Base-by-base conservation (phyloP, 2,797 vertebrate genomes). In the Gadopsis marmoratus region DNA sequence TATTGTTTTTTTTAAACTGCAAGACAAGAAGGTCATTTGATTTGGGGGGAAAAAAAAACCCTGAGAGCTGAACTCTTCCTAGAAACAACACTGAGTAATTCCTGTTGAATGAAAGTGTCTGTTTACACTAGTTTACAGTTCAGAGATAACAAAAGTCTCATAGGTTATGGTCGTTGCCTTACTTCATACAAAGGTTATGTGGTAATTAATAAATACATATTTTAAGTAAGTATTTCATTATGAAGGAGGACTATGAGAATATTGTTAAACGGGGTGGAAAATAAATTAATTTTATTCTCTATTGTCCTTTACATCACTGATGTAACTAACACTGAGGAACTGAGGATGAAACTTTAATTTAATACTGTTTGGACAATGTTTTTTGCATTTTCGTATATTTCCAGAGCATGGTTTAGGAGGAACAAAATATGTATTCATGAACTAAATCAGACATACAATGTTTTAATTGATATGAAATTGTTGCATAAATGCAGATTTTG, bases 1-100 rank as follows among this genome's bases (percentile, higher is more conserved):
- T 80, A 81, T 78, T 88, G 83, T 76, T 92, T 87, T 80, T 53
- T 69, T 74, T 82, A 71, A 71, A 48, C 89, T 86, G 86, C 69
- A 41, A 76, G 85, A 88, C 53, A 76, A 81, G 61, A 69, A 53
- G 79, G 88, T 82, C 50, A 89, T 88, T 90, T 71, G 59, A 84
- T 70, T 88, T 81, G 81, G 81, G 72, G 33, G 7, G 7, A 10
- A 39, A 39, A 74, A 71, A 79, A 73, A 56, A n/a, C 5, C 4
- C 7, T 16, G 31, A 83, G 37, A 77, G 13, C 48, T 66, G 58
- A 68, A 65, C 45, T 80, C 66, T 81, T 88, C 72, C 64, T 35
- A 82, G 74, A 66, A 82, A 81, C 43, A 47, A 29, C n/a, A 5
- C 26, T 26, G 55, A 45, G 58, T 58, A 56, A 62, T 63, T 66